Conservation (phyloP, 2,797 vertebrate species). For the Furcifer pardalis region DNA sequence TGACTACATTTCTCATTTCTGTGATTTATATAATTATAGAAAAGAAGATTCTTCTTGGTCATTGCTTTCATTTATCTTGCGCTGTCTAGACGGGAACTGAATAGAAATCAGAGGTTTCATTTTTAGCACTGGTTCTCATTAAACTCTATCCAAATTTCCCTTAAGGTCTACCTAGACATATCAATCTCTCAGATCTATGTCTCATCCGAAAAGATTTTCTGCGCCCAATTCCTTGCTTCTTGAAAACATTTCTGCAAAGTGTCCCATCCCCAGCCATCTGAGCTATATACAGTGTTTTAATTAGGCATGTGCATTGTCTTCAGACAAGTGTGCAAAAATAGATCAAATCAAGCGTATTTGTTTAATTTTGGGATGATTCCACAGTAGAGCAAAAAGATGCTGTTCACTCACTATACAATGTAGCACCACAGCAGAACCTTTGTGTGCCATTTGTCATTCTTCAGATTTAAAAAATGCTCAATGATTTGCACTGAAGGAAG, state of each 20-base stretch:
- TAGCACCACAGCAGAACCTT: no score
- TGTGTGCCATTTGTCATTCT: no score
- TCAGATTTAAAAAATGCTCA: no score
- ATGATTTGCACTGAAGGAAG: no score
- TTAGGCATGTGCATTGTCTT: not conserved
- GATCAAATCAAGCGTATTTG: no score
- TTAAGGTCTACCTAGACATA: conserved; percentile 47
- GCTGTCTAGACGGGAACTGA: conserved; percentile 69
- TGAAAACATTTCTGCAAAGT: conserved; percentile 19
- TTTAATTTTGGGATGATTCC: no score
- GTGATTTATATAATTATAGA: conserved; percentile 83
- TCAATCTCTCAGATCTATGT: conserved; percentile 43
- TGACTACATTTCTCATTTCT: conserved; percentile 80
- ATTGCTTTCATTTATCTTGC: conserved; percentile 74
- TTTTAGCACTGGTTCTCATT: conserved; percentile 55
- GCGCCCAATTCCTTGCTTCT: conserved; percentile 13
- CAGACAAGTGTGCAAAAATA: not conserved
- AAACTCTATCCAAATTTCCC: conserved; percentile 54
- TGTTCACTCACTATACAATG: no score
- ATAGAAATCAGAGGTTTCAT: conserved; percentile 56
- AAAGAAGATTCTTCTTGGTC: conserved; percentile 79
- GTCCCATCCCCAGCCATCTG: conserved; percentile 5
- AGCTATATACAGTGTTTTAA: not conserved
- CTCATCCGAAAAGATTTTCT: conserved; percentile 22
- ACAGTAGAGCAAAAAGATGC: no score